Conservation (phyloP, 2,113 vertebrate species). For the Lutjanus erythropterus region DNA sequence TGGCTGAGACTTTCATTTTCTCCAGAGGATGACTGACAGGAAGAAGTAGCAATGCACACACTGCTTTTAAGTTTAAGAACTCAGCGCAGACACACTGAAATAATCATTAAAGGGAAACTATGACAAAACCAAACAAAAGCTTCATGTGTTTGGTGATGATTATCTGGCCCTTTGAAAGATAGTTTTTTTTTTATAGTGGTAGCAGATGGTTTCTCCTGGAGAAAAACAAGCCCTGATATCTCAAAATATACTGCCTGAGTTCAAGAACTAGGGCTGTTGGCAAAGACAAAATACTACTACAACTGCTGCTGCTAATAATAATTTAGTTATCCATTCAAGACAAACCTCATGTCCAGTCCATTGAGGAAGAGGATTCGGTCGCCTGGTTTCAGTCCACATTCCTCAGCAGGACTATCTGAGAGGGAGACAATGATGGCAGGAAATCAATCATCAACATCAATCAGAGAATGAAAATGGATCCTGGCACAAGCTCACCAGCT, state of each 20-base stretch:
- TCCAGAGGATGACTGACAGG: neutral
- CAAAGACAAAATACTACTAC: slow-evolving; percentile 22
- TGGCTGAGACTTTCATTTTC: slow-evolving; percentile 5
- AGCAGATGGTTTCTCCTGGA: slow-evolving; percentile 39
- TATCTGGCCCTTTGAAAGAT: slow-evolving; percentile 19
- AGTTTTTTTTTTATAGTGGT: slow-evolving; percentile 38
- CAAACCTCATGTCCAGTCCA: slow-evolving; percentile 98
- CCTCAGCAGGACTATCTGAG: slow-evolving; percentile 95
- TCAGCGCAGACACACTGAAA: neutral
- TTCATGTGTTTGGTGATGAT: slow-evolving; percentile 26
- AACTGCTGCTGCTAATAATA: slow-evolving; percentile 9
- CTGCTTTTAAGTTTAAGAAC: neutral
- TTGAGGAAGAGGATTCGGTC: slow-evolving; percentile 98
- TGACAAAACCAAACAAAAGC: slow-evolving; percentile 25
- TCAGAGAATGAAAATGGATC: neutral
- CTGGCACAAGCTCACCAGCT: slow-evolving; percentile 21
- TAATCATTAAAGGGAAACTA: neutral
- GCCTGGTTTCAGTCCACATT: slow-evolving; percentile 92
- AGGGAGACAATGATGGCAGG: slow-evolving; percentile 41
- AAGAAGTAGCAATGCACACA: neutral
- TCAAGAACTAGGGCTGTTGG: neutral
- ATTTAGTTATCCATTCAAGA: slow-evolving; percentile 15
- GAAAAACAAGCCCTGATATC: slow-evolving; percentile 18
- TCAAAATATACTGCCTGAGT: slow-evolving; percentile 39
- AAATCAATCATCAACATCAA: slow-evolving; percentile 31